phyloP scores from a whole-genome alignment of 35 echinoderm and acorn worm species.

The Patiria miniata region DNA sequence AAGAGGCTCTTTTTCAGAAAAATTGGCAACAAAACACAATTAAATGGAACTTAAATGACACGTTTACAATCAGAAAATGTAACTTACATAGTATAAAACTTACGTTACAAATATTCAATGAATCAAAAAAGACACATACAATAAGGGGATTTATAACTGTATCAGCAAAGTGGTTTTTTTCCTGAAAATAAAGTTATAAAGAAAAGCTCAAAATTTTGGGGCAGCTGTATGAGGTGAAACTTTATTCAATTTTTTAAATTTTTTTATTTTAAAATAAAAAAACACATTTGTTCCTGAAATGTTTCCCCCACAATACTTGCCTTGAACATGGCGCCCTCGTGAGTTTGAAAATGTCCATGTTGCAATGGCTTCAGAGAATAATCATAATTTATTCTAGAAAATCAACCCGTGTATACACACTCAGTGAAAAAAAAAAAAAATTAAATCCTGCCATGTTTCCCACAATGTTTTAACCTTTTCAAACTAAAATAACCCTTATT shows the following conservation, averaged over 20 bases:
- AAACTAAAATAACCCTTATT: no score
- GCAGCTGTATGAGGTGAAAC: no score
- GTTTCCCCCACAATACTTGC: no score
- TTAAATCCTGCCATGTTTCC: background rate
- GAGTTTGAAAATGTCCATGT: slow-evolving; percentile 6
- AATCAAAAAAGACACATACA: no score
- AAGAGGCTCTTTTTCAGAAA: slow-evolving; percentile 11
- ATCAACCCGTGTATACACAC: background rate
- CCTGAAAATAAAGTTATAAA: no score
- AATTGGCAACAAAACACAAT: slow-evolving; percentile 19
- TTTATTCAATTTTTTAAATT: no score
- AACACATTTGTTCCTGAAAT: no score
- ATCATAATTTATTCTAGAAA: slow-evolving; percentile 32
- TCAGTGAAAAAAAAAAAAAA: background rate
- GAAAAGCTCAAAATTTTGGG: no score
- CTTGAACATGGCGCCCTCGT: background rate
- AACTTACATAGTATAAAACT: slow-evolving; percentile 26
- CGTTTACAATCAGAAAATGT: background rate
- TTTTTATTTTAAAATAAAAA: no score
- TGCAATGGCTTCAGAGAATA: slow-evolving; percentile 15
- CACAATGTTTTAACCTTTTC: no score
- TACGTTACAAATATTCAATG: background rate
- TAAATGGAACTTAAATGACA: slow-evolving; percentile 16
- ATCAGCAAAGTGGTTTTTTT: no score
- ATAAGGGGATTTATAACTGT: no score